Evolutionary conservation across 2,888 invertebrate species (phyloP), one percentile per base, ranked within the genome.

Genomic region (Synanthedon tipuliformis): DNA sequence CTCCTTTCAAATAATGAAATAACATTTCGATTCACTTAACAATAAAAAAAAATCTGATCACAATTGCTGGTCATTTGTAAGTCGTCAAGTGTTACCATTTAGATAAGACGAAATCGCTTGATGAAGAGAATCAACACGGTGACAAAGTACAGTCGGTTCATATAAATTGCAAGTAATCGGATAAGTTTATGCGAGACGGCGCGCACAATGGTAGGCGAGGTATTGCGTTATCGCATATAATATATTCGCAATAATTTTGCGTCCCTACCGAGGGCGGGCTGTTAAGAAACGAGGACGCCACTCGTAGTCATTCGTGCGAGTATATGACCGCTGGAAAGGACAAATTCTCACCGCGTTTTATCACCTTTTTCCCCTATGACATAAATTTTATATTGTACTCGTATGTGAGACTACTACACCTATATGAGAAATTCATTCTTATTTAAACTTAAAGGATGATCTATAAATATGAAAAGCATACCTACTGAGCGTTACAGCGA

Each of bases 171-270:
- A 60, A 65, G 64, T 77, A 75, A 75, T 74, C 73, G 71, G 67
- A 69, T 69, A 80, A 77, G 67, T 76, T 75, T 73, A 72, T 71
- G 65, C 63, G 66, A 55, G 57, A 56, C 53, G 58, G 63, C 63
- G 61, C 58, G 57, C 58, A 73, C 69, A 76, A 73, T 71, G 67
- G 67, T 57, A 48, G 56, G 61, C 59, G 60, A 61, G 61, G 60
- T 64, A 56, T 65, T 64, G 63, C 65, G 67, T 69, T 75, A 75
- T 75, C 73, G 66, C 69, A 69, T 75, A 76, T 71, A 62, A 77
- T 71, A 62, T 63, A 78, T 77, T 73, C 69, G 69, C 69, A 71
- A 79, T 80, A 75, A 79, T 74, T 78, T 73, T 61, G 59, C 59
- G 64, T 63, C 66, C 65, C 71, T 63, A 61, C 65, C 64, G 65